These are phyloP conservation scores for Linnaemya vulpina DNA, from an alignment of 2,888 invertebrate genomes.

Conservation along the genomic window DNA sequence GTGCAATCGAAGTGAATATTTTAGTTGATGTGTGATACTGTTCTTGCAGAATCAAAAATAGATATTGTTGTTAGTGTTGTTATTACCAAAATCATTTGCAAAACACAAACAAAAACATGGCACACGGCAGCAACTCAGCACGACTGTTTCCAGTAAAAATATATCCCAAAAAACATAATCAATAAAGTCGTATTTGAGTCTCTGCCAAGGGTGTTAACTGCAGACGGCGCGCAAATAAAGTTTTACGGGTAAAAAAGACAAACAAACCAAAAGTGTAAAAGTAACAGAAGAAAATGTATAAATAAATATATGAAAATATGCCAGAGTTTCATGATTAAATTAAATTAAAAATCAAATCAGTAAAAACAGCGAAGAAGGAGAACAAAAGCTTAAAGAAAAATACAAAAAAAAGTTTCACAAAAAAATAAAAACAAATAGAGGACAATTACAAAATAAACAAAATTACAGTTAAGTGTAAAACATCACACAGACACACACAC, in stretches of 20 bases:
- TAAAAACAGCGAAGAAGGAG: constrained; percentile 14
- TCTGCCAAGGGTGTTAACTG: constrained; percentile 66
- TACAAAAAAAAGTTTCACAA: constrained; percentile 1
- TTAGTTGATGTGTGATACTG: constrained; percentile 48
- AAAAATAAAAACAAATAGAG: constrained; percentile 42
- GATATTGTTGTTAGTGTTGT: constrained; percentile 13
- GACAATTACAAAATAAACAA: constrained; percentile 18
- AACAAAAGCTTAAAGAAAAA: constrained; percentile 6
- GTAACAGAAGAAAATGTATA: background rate
- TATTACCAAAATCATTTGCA: constrained; percentile 32
- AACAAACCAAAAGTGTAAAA: constrained; percentile 38
- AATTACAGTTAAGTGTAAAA: constrained; percentile 49
- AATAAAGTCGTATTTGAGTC: constrained; percentile 57
- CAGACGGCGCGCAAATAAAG: constrained; percentile 46
- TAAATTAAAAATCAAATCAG: constrained; percentile 5
- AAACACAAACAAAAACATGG: background rate
- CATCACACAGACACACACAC: background rate
- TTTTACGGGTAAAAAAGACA: constrained; percentile 1
- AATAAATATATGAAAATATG: background rate
- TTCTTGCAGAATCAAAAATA: constrained; percentile 29
- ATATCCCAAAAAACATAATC: constrained; percentile 16
- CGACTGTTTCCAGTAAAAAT: background rate
- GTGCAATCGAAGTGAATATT: constrained; percentile 21
- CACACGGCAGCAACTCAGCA: background rate
- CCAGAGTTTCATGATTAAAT: constrained; percentile 5